These are phyloP conservation scores for Parthenolecanium corni DNA, from an alignment of 2,888 invertebrate species.

Conservation along the genomic window DNA sequence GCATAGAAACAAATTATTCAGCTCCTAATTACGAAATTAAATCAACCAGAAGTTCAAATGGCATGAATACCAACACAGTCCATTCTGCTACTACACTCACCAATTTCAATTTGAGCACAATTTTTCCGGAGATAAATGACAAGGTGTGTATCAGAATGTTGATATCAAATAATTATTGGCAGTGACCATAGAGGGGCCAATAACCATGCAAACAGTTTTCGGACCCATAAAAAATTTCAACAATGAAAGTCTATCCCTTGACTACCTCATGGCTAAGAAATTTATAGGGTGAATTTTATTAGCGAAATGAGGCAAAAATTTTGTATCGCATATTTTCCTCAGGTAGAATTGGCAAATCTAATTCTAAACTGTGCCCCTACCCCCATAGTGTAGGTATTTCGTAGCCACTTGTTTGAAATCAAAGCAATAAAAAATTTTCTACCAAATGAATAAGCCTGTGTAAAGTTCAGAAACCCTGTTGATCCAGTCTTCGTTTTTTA, in stretches of 20 bases:
- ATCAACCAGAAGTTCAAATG: conserved; percentile 5
- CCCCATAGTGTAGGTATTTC: too few species aligned
- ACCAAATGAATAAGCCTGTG: too few species aligned
- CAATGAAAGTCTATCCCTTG: not conserved
- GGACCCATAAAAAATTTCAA: not conserved
- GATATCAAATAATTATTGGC: too few species aligned
- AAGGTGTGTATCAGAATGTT: conserved; percentile 38
- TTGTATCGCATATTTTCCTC: too few species aligned
- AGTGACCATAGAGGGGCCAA: too few species aligned
- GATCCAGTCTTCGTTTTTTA: too few species aligned
- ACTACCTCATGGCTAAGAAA: not conserved
- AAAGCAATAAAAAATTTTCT: too few species aligned
- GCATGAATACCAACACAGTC: not conserved
- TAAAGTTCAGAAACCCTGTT: too few species aligned
- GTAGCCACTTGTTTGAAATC: too few species aligned
- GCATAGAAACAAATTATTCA: not conserved
- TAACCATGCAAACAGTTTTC: not conserved
- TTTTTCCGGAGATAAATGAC: conserved; percentile 71
- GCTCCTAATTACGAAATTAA: conserved; percentile 15
- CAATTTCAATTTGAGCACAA: conserved; percentile 70
- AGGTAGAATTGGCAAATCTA: too few species aligned
- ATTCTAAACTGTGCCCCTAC: too few species aligned
- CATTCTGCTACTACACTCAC: conserved; percentile 46
- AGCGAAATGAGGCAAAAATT: not conserved
- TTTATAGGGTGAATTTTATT: not conserved